Evolutionary conservation across 92 coral and sea anemone genomes (phyloP), one percentile per base, ranked within the genome.

Genomic region (Zoanthus sociatus): DNA sequence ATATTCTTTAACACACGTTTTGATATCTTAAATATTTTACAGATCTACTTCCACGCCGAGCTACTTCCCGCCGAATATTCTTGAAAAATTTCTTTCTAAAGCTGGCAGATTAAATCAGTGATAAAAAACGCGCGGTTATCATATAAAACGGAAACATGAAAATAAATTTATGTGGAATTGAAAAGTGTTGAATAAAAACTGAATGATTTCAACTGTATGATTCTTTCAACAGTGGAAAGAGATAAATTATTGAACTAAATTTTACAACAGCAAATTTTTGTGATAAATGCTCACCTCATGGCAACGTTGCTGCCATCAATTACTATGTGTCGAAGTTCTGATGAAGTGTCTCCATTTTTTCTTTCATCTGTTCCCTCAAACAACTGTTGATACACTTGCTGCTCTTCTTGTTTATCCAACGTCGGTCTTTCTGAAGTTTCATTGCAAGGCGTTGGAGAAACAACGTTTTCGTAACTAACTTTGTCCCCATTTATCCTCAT

Each of bases 231-330:
- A 15, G 6, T 63, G 20, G 8, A 31, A 9, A 15, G 15, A 17
- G n/a, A 18, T 17, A 63, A 63, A 63, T 31, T n/a, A 11, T 20
- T 67, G 4, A 6, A 69, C 15, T 30, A 15, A 4, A 5, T 46
- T 73, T n/a, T 73, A 3, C 11, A 73, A 9, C 55, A 50, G 12
- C 55, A 7, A 50, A 50, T 50, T 71, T 76, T 42, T n/a, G 4
- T 8, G 10, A 50, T 0, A 50, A 51, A 6, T 55, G 5, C 89
- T 69, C 73, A 97, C 99, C 99, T 97, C 99, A 97, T 97, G 1
- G 99, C 99, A 71, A 97, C 99, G 86, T 97, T 97, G 56, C 99
- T 97, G 9, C 99, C 99, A 95, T 97, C 99, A 60, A 97, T 95
- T 9, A 97, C 99, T 17, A 97, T 87, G 26, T 96, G 98, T 68